phyloP scores from a whole-genome alignment of 2,113 vertebrate genomes.

The Craseonycteris thonglongyai region DNA sequence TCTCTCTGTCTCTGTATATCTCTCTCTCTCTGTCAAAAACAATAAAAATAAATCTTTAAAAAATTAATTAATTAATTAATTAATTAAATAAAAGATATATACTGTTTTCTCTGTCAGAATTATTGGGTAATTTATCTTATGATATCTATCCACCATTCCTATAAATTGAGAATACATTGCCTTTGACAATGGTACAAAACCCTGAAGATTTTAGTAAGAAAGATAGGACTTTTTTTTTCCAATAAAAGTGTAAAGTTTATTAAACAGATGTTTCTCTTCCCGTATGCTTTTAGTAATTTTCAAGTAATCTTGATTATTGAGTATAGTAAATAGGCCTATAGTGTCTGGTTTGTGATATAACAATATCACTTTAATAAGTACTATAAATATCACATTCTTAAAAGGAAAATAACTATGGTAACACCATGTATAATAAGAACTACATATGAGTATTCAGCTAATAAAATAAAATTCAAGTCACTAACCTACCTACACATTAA shows the following conservation, averaged over 20 bases:
- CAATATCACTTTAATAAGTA: neutral
- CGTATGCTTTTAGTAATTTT: neutral
- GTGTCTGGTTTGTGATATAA: neutral
- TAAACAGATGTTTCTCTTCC: neutral
- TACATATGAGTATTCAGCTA: neutral
- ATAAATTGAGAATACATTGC: slow-evolving; percentile 68
- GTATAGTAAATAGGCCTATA: neutral
- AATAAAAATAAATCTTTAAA: no score
- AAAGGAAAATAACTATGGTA: slow-evolving; percentile 1
- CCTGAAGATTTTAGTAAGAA: slow-evolving; percentile 70
- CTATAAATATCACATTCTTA: neutral
- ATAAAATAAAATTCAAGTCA: neutral
- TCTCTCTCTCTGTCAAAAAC: no score
- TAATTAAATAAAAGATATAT: neutral
- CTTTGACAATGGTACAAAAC: slow-evolving; percentile 71
- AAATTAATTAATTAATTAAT: no score
- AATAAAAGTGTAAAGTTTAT: slow-evolving; percentile 66
- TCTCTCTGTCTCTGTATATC: no score
- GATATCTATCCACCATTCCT: slow-evolving; percentile 62
- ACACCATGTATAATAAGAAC: neutral
- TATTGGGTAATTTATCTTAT: neutral
- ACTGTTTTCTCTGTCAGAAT: neutral
- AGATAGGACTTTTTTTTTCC: slow-evolving; percentile 69
- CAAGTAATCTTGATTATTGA: neutral
- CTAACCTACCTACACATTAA: neutral